Conservation (phyloP, 2,113 vertebrate species). For the Vireo altiloquus region DNA sequence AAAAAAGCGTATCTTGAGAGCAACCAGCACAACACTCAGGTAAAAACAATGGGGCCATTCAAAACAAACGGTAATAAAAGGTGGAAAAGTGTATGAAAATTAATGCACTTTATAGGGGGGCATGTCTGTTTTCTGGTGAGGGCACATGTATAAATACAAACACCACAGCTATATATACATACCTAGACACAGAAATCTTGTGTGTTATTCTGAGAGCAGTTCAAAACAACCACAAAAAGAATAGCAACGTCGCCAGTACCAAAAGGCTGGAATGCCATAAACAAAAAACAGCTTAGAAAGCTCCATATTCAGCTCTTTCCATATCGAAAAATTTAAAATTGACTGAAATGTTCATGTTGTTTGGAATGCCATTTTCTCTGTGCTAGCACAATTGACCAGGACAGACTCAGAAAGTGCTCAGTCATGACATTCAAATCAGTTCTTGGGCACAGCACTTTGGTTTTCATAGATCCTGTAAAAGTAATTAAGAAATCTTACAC, state of each 20-base stretch:
- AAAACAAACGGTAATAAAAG: neutral
- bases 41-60: neutral
- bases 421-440: neutral
- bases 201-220: neutral
- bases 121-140: neutral
- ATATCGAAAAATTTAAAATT: neutral
- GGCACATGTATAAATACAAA: neutral
- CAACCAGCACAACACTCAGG: neutral
- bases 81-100: neutral
- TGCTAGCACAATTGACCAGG: neutral
- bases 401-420: neutral
- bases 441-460: neutral
- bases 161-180: neutral
- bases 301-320: neutral
- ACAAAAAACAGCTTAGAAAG: neutral
- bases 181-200: neutral
- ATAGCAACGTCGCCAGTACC: neutral
- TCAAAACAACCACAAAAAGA: neutral
- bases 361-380: neutral
- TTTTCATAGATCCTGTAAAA: neutral
- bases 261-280: neutral
- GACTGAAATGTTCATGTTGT: neutral
- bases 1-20: neutral
- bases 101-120: neutral
- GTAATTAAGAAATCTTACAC: neutral